A percentile compares a stretch with the other conserved stretches of the same genome.
These are phyloP conservation scores for Tetragonula carbonaria DNA, from an alignment of 2,888 invertebrate genomes.

Conservation along the genomic window DNA sequence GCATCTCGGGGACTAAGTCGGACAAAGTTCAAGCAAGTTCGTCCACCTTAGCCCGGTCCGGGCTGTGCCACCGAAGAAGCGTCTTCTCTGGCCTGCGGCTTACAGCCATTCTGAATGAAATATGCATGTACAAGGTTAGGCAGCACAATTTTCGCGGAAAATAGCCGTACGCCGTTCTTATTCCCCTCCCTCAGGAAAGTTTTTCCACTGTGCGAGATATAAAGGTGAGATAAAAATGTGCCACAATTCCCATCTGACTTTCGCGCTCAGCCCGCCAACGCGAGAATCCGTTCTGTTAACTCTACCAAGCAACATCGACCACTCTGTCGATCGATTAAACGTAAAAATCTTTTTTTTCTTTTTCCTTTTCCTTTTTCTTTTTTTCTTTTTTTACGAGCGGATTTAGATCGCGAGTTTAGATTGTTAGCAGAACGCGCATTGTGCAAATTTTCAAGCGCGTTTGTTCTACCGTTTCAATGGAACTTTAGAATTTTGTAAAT, in stretches of 20 bases:
- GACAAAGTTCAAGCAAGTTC: slow-evolving; percentile 75
- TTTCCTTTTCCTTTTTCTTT: too few relatives aligned
- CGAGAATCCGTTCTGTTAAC: slow-evolving; percentile 44
- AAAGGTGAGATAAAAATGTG: slow-evolving; percentile 40
- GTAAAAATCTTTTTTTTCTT: neutral
- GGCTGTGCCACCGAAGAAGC: slow-evolving; percentile 61
- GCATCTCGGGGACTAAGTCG: slow-evolving; percentile 57
- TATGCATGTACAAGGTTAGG: slow-evolving; percentile 79
- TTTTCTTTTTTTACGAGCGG: too few relatives aligned
- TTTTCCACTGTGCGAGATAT: slow-evolving; percentile 47
- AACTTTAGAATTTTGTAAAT: neutral
- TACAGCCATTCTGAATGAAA: slow-evolving; percentile 76
- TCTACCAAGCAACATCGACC: slow-evolving; percentile 4
- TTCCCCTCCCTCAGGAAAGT: slow-evolving; percentile 51
- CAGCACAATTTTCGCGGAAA: slow-evolving; percentile 78
- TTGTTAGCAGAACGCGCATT: too few relatives aligned
- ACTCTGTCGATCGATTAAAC: slow-evolving; percentile 15
- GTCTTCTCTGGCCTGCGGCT: slow-evolving; percentile 72
- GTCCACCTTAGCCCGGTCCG: slow-evolving; percentile 62
- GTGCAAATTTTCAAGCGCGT: neutral
- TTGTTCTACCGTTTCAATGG: neutral
- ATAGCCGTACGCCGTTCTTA: slow-evolving; percentile 58
- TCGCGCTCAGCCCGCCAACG: slow-evolving; percentile 2
- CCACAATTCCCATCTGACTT: slow-evolving; percentile 34
- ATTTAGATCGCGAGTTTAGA: too few relatives aligned